These are phyloP conservation scores for Camponotus vicinus DNA, from an alignment of 1,140 invertebrate species.

Conservation along the genomic window DNA sequence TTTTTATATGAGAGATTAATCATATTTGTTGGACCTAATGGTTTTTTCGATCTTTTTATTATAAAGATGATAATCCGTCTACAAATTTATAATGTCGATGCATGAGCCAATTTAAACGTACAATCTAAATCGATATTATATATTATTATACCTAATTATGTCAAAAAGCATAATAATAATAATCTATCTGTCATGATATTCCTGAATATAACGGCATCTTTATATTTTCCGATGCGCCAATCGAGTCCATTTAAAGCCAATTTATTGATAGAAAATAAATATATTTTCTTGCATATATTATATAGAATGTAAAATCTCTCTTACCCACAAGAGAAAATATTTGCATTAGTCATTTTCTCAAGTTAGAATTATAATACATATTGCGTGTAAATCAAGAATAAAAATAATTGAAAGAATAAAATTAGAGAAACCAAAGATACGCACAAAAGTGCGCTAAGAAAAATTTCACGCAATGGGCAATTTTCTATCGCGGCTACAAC, in stretches of 20 bases:
- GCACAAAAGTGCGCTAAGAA: neutral
- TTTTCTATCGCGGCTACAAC: neutral
- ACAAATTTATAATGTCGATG: neutral
- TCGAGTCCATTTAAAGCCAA: slow-evolving; percentile 36
- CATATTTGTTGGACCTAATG: neutral
- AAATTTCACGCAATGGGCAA: neutral
- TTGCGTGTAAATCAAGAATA: neutral
- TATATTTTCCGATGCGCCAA: slow-evolving; percentile 24
- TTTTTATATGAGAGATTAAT: slow-evolving; percentile 1
- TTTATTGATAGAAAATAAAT: slow-evolving; percentile 51
- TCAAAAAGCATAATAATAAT: slow-evolving; percentile 46
- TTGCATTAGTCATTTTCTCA: neutral
- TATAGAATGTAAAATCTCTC: neutral
- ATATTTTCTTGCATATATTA: neutral
- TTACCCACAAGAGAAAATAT: neutral
- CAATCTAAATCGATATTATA: slow-evolving; percentile 19
- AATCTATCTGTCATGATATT: slow-evolving; percentile 28
- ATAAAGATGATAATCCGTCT: neutral
- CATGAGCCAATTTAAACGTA: slow-evolving; percentile 13
- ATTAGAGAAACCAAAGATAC: neutral
- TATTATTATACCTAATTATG: slow-evolving; percentile 14
- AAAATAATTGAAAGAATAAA: neutral
- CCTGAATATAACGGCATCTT: slow-evolving; percentile 54
- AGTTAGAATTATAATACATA: neutral
- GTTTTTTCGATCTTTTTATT: slow-evolving; percentile 9